Evolutionary conservation across 2,113 vertebrate genomes (phyloP), one percentile per base, ranked within the genome.

Genomic region (Xyrauchen texanus): DNA sequence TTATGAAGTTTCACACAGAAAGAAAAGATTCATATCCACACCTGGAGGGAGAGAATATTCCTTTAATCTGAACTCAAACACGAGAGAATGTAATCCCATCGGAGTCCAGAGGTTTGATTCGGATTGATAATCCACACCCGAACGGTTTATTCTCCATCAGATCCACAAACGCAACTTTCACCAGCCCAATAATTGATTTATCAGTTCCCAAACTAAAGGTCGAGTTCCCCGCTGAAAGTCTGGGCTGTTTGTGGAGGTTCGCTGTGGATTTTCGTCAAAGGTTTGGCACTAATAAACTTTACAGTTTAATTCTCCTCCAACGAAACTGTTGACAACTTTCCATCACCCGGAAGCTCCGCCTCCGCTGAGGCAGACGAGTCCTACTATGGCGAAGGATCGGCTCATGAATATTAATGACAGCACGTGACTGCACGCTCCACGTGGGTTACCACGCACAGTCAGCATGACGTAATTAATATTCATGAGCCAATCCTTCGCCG

Each of bases 241-340:
- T 44, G 21, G 34, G 21, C 44, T n/a, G 7, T 11, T 69, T 42
- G 11, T 6, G 6, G 0, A 13, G 6, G n/a, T 68, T 68, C 1
- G 3, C 21, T 34, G 21, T 34, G 21, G 21, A 34, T 34, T 34
- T 34, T 34, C 21, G 1, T 34, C 21, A 34, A 34, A 34, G 21
- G 21, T 34, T 34, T 34, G 49, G 55, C 34, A 55, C 8, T 42
- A 12, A 42, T 8, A 5, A 65, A 65, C 13, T 44, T 55, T 80
- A 44, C 51, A 67, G 63, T 46, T 74, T 80, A 73, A 67, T 74
- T 80, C 71, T 74, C 71, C 62, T 80, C 11, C 51, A 49, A 13
- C 44, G 15, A 80, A 80, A 80, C 78, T 80, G 78, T 80, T 80
- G 78, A 80, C 78, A 80, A 80, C 69, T 80, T 80, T 64, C 49